Conservation (phyloP, 2,113 vertebrate genomes). For the Chloebia gouldiae region DNA sequence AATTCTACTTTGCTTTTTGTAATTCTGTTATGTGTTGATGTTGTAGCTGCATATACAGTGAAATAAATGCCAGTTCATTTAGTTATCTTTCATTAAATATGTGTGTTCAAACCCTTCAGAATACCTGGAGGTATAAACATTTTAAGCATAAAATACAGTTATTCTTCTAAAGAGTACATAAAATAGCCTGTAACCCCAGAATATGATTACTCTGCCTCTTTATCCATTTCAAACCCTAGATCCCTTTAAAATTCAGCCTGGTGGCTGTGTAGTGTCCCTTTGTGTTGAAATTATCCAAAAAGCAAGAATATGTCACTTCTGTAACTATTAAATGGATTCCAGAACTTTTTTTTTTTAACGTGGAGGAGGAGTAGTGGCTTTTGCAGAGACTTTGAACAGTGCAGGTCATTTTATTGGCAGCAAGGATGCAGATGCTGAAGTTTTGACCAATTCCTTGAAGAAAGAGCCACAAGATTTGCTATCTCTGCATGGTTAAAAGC, state of each 20-base stretch:
- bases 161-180: neutral
- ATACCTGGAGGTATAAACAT: neutral
- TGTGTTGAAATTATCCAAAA: neutral
- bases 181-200: neutral
- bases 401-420: neutral
- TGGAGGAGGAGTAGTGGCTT: neutral
- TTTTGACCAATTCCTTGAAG: slow-evolving; percentile 18
- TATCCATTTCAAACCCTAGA: neutral
- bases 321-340: neutral
- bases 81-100: neutral
- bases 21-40: neutral
- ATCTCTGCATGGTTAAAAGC: slow-evolving; percentile 33
- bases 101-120: neutral
- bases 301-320: neutral
- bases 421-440: neutral
- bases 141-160: neutral
- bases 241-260: neutral
- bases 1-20: neutral
- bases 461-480: neutral
- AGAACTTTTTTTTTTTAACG: neutral
- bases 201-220: neutral
- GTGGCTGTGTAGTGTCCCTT: neutral
- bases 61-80: neutral
- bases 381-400: neutral
- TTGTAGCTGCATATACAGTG: neutral